These are phyloP conservation scores for Numenius phaeopus DNA, from an alignment of 2,797 vertebrate species.

Conservation along the genomic window DNA sequence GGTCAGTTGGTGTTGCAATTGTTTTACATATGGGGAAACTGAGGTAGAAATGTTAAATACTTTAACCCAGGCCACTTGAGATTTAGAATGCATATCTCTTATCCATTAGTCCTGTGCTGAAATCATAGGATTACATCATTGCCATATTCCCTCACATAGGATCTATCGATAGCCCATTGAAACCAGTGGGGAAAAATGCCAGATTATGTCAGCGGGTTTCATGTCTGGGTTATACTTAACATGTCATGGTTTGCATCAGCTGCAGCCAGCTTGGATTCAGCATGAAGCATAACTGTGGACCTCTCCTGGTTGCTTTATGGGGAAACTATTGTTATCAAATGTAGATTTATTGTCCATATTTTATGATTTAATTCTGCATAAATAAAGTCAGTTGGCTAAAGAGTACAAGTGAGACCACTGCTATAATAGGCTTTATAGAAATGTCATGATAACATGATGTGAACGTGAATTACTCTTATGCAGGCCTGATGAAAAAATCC, in stretches of 20 bases:
- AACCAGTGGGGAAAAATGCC: constrained; percentile 35
- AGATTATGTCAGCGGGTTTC: constrained; percentile 37
- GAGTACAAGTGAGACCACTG: neutral
- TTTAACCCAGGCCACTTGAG: neutral
- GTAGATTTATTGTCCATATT: neutral
- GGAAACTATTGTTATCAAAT: neutral
- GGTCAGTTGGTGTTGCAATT: neutral
- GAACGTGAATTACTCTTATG: neutral
- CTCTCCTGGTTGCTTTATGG: neutral
- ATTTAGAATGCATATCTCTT: neutral
- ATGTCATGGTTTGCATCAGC: neutral
- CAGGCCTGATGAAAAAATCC: neutral
- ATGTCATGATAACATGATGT: neutral
- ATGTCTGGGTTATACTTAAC: neutral
- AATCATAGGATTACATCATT: constrained; percentile 59
- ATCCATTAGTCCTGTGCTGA: constrained; percentile 6
- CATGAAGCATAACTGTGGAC: neutral
- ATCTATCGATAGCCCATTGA: constrained; percentile 12
- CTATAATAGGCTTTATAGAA: neutral
- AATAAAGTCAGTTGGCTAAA: neutral
- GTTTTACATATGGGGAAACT: neutral
- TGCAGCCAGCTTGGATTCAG: neutral
- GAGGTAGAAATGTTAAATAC: neutral
- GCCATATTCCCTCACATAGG: neutral
- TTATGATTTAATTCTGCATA: neutral